Percentiles rank a stretch among this genome's conserved stretches.
These are phyloP conservation scores for Ryuthela nishihirai DNA, from an alignment of 2,888 invertebrate genomes.

Conservation along the genomic window DNA sequence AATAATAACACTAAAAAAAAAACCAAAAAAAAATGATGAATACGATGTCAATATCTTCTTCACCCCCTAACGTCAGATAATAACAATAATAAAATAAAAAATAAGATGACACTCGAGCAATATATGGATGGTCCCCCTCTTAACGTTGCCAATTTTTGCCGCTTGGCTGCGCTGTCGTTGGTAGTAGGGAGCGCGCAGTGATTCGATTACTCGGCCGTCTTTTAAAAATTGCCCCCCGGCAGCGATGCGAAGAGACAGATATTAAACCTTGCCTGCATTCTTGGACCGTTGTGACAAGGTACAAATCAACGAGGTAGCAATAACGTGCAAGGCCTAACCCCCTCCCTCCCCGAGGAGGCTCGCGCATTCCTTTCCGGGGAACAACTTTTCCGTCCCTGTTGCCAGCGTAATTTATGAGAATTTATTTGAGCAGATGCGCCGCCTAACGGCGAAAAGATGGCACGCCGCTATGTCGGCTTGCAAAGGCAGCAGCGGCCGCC, in stretches of 20 bases:
- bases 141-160: constrained; percentile 24
- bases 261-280: too few relatives aligned
- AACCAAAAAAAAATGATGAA: too few relatives aligned
- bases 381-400: constrained; percentile 34
- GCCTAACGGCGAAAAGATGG: constrained; percentile 30
- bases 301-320: constrained; percentile 39
- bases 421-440: constrained; percentile 32
- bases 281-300: constrained; percentile 35
- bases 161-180: constrained; percentile 18
- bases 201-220: constrained; percentile 16
- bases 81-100: too few relatives aligned
- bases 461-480: too few relatives aligned
- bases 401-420: constrained; percentile 39
- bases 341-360: neutral
- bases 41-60: too few relatives aligned
- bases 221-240: constrained; percentile 35
- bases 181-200: constrained; percentile 14
- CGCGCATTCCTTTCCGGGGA: constrained; percentile 36
- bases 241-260: too few relatives aligned
- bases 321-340: too few relatives aligned
- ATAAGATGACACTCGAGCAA: too few relatives aligned
- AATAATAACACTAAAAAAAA: too few relatives aligned
- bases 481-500: too few relatives aligned
- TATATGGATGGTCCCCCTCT: too few relatives aligned
- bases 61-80: too few relatives aligned